Evolutionary conservation across 1,140 invertebrate genomes (phyloP).

Genomic region (Ceratoteleas bidentatus): DNA sequence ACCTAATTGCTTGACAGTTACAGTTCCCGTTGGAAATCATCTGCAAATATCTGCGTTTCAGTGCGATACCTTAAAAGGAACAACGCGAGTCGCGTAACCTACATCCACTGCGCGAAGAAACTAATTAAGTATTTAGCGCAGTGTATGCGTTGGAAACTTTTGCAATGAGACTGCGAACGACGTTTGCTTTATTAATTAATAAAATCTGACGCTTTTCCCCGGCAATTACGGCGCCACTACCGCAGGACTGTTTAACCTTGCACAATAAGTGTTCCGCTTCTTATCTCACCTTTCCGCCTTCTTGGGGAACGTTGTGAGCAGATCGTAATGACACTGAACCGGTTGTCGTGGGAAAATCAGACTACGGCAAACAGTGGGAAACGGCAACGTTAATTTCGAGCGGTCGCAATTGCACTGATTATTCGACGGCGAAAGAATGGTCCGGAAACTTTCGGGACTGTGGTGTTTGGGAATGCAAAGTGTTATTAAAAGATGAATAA

Average conservation of each 20-base stretch:
- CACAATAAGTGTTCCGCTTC: no score
- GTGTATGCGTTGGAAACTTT: constrained; percentile 23
- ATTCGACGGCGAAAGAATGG: background rate
- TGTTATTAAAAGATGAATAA: constrained; percentile 3
- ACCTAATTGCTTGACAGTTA: constrained; percentile 14
- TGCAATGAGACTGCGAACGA: constrained; percentile 6
- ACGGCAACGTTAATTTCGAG: no score
- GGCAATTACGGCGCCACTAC: background rate
- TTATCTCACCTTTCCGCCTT: no score
- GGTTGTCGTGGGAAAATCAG: no score
- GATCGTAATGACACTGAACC: no score
- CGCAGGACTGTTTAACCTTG: no score
- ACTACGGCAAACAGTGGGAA: no score
- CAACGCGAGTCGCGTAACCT: constrained; percentile 15
- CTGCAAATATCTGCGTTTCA: constrained; percentile 11
- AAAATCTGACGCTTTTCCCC: constrained; percentile 7
- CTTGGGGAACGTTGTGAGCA: no score
- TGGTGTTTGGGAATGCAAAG: background rate
- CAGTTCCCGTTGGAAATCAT: constrained; percentile 12
- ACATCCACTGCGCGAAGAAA: constrained; percentile 25
- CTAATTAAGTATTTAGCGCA: constrained; percentile 33
- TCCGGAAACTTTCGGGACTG: background rate
- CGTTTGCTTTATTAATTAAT: constrained; percentile 26
- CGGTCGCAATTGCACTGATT: no score
- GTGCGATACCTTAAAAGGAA: constrained; percentile 7